Base-by-base conservation (phyloP, 2,888 invertebrate genomes). In the Celastrina argiolus region DNA sequence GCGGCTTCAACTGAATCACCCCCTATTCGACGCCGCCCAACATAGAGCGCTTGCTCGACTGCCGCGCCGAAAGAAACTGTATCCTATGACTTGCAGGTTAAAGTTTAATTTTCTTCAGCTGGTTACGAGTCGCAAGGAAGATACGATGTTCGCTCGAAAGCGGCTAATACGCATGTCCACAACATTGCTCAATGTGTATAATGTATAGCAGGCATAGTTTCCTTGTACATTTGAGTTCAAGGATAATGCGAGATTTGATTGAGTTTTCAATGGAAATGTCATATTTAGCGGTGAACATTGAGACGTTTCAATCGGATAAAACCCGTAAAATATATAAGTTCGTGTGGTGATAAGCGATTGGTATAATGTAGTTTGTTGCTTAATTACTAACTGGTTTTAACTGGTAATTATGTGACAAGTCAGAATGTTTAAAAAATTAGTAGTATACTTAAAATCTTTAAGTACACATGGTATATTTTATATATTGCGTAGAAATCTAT, bases 81-180 rank as follows among this genome's bases (percentile, higher is more conserved):
- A 78, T 80, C 78, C 67, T 81, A 70, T 59, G 26, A 0, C 3
- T 28, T 14, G 63, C 8, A 41, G 0, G 12, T 69, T 78, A 85
- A 74, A 78, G 82, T 73, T 69, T 69, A 80, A 74, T 76, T 80
- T 83, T 63, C 75, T 68, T 72, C 74, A 76, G 65, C 51, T 63
- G 58, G 58, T 61, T 66, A 65, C 68, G 78, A 79, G 81, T 82
- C 83, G 83, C 84, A 80, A 85, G 85, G 86, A 84, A 87, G 84
- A 86, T 85, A 87, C 85, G 85, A 85, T 82, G 84, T 86, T 87
- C 83, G 82, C 84, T 84, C 83, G 84, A 81, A 84, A 81, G 85
- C 81, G 83, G 83, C 88, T 87, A 91, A 86, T 90, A 91, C 91
- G 91, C 91, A 91, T 91, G 91, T 88, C 90, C 90, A 90, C 84